A percentile compares a stretch with the other conserved stretches of the same genome.
These are phyloP conservation scores for Manis pentadactyla DNA, from an alignment of 2,797 vertebrate genomes.

Conservation along the genomic window DNA sequence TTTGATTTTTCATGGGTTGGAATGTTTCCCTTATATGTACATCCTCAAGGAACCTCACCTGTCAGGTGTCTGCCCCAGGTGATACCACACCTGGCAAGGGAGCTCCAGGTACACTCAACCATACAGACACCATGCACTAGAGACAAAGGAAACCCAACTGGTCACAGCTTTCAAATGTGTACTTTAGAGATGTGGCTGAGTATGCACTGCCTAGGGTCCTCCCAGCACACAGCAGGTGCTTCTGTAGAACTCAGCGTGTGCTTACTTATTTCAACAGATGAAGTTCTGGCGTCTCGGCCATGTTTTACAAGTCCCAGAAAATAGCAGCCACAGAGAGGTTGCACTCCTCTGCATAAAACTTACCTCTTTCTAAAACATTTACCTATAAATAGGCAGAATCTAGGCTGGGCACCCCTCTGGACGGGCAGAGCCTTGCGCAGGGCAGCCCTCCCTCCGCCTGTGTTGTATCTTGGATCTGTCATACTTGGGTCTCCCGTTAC, in stretches of 20 bases:
- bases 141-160: background rate
- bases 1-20: fast-evolving
- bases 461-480: constrained; percentile 76
- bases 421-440: background rate
- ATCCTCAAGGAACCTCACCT: background rate
- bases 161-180: fast-evolving
- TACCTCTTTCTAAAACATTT: constrained; percentile 82
- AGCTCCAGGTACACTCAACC: background rate
- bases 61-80: background rate
- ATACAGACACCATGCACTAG: fast-evolving
- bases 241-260: fast-evolving
- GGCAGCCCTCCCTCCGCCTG: constrained; percentile 49
- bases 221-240: fast-evolving
- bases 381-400: constrained; percentile 86
- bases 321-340: background rate
- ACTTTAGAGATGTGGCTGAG: background rate
- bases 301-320: constrained; percentile 49
- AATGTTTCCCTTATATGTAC: fast-evolving
- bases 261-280: background rate
- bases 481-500: constrained; percentile 68
- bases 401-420: constrained; percentile 44
- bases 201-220: background rate
- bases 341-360: constrained; percentile 47
- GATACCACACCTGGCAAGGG: background rate
- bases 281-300: background rate